phyloP scores from a whole-genome alignment of 2,797 vertebrate species.

The Eulemur albifrons region DNA sequence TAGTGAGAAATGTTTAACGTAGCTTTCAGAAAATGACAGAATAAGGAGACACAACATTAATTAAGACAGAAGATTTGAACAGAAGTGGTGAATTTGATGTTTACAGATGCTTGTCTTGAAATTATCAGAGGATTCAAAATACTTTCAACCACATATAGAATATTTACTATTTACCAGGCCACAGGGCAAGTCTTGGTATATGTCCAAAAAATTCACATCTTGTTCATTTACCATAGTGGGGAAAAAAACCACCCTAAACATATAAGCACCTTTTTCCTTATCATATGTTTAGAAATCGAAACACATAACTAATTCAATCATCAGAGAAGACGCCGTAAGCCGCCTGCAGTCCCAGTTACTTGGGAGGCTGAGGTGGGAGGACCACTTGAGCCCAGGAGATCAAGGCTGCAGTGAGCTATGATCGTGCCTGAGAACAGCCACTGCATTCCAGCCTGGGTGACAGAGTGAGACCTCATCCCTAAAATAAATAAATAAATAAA shows the following conservation, averaged over 20 bases:
- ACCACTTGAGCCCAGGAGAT: background rate
- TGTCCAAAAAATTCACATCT: background rate
- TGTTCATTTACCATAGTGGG: background rate
- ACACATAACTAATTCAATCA: background rate
- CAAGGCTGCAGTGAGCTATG: background rate
- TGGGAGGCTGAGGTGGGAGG: background rate
- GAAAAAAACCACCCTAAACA: too few relatives aligned
- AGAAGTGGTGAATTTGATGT: background rate
- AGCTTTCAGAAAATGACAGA: background rate
- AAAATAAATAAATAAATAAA: background rate
- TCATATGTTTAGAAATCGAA: background rate
- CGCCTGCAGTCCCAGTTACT: background rate
- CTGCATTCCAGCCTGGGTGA: background rate
- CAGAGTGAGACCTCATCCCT: background rate
- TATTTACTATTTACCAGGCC: background rate
- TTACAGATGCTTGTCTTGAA: background rate
- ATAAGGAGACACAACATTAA: background rate
- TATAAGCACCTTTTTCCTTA: background rate
- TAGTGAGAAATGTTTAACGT: background rate
- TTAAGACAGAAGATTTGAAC: background rate
- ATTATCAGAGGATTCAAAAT: background rate
- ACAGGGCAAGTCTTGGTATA: background rate
- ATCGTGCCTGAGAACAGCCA: background rate
- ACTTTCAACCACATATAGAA: background rate
- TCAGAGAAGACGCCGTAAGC: background rate